Base-by-base conservation (phyloP, 2,113 vertebrate species). In the Balaenoptera acutorostrata region DNA sequence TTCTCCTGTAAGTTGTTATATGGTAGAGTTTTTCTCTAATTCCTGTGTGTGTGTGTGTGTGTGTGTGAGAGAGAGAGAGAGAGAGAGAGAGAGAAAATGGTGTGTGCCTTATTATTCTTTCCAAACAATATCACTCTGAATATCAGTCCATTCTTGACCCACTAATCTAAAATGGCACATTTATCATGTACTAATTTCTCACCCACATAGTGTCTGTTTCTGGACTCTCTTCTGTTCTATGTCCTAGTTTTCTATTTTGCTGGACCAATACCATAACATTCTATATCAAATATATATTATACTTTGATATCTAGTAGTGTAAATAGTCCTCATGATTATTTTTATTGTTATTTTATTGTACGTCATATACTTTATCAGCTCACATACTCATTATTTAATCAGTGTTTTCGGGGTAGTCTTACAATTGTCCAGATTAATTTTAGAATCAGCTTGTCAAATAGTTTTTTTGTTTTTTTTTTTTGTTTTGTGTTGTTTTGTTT, bases 361-460 rank as follows among this genome's bases (percentile, higher is more conserved):
- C 66, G 13, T 92, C 18, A 27, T 78, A 66, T 72, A 44, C 64
- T 89, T 94, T 74, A 57, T 78, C 27, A 68, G 31, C 69, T 86
- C 33, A 52, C 6, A 17, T 39, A 13, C 23, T 86, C 63, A 27
- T 90, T 59, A 57, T 92, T 91, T 87, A 29, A 78, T 61, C 25
- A 88, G 1, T 44, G 72, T 85, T 88, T 90, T 46, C 33, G 29
- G 6, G 15, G 33, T 89, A 44, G 57, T 75, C 49, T n/a, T 87
- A 57, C 21, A 92, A 21, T 84, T 74, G 80, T 64, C 57, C 74
- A 74, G 36, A 82, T 55, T 85, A 95, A 86, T 74, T 95, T 97
- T 93, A 82, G 74, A 75, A 63, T 74, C 80, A 88, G 23, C 29
- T 95, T 95, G 49, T 36, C 71, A 85, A 92, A 44, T 80, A 52